These are phyloP conservation scores for Geopemphigus sp. DNA, from an alignment of 1,140 invertebrate genomes.

Conservation along the genomic window DNA sequence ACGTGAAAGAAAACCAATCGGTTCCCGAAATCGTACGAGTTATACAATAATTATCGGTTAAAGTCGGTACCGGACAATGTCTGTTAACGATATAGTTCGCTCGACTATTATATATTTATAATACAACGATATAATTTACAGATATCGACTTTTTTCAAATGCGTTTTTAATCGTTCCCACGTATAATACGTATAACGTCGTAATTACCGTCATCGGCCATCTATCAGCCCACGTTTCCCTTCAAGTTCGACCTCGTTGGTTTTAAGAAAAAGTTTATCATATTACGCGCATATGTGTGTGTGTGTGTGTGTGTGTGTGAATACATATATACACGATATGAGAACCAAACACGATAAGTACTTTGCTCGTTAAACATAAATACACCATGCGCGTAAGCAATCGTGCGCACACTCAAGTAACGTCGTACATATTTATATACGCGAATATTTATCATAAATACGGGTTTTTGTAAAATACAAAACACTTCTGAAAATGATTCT, in stretches of 20 bases:
- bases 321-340: not conserved
- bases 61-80: no score
- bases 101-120: no score
- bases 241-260: not conserved
- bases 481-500: not conserved
- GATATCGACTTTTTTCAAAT: no score
- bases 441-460: not conserved
- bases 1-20: no score
- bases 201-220: not conserved
- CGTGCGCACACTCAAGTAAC: not conserved
- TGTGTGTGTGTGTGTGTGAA: no score
- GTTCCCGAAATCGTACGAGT: no score
- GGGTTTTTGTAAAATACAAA: no score
- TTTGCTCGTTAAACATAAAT: slow-evolving; percentile 25
- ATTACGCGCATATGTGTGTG: no score
- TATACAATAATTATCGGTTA: no score
- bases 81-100: no score
- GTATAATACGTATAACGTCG: not conserved
- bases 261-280: not conserved
- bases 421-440: not conserved
- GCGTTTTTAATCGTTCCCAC: not conserved
- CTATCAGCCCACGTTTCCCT: not conserved
- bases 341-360: not conserved
- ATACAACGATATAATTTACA: no score
- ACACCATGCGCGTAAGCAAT: no score